Conservation (phyloP, 2,797 vertebrate genomes). For the Lycodopsis pacificus region DNA sequence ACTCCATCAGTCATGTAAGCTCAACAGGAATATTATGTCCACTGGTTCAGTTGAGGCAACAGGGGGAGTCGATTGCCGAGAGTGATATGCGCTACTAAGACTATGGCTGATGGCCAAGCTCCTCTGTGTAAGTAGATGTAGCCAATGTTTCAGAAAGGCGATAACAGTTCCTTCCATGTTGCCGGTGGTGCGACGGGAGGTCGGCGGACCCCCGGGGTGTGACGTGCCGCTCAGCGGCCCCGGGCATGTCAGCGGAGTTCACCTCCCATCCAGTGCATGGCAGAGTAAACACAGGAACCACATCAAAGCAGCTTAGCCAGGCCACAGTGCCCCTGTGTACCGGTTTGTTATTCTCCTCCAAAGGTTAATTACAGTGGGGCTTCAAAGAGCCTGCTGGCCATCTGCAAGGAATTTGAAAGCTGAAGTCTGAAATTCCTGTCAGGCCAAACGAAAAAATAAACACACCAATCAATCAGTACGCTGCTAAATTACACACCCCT, state of each 20-base stretch:
- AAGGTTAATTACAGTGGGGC: conserved; percentile 80
- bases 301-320: conserved; percentile 73
- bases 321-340: conserved; percentile 59
- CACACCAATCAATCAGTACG: conserved; percentile 75
- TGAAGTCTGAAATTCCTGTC: conserved; percentile 73
- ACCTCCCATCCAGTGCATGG: conserved; percentile 58
- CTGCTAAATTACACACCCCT: conserved; percentile 59
- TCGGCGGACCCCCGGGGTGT: conserved; percentile 34
- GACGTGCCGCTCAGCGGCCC: conserved; percentile 49
- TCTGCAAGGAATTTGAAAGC: conserved; percentile 80
- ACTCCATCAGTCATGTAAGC: conserved; percentile 10
- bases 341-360: conserved; percentile 76
- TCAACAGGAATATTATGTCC: conserved; percentile 23
- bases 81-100: conserved; percentile 38
- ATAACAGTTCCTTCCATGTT: conserved; percentile 57
- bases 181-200: conserved; percentile 12
- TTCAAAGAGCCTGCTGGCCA: conserved; percentile 71
- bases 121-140: conserved; percentile 30
- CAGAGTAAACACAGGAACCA: conserved; percentile 75
- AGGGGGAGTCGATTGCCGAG: conserved; percentile 1
- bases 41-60: conserved; percentile 49
- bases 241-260: conserved; percentile 60
- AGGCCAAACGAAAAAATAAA: conserved; percentile 77
- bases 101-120: conserved; percentile 34
- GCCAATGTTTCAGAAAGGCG: conserved; percentile 49